phyloP scores from a whole-genome alignment of 2,797 vertebrate genomes.

The Bradypodion pumilum region DNA sequence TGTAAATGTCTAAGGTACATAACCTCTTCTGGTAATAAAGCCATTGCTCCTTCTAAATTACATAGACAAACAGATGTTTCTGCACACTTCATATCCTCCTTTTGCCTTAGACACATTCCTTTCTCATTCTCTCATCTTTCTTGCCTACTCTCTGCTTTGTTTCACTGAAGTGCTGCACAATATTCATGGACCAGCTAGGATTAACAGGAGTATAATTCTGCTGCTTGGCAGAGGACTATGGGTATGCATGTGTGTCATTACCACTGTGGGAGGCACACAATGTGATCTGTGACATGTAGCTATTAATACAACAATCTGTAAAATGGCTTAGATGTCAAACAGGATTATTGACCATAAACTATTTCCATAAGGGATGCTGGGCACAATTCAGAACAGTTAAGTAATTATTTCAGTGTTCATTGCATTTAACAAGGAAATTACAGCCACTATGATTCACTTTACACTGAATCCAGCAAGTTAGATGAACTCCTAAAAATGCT shows the following conservation, averaged over 20 bases:
- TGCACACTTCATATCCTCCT: neutral
- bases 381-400: slow-evolving; percentile 56
- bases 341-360: neutral
- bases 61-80: neutral
- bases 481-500: slow-evolving; percentile 54
- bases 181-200: neutral
- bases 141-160: neutral
- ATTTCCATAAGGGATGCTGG: neutral
- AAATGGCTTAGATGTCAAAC: neutral
- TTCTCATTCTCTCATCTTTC: neutral
- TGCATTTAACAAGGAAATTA: slow-evolving; percentile 55
- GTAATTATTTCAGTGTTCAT: slow-evolving; percentile 53
- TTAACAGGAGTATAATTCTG: neutral
- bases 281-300: neutral
- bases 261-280: neutral
- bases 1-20: neutral
- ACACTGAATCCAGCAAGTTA: slow-evolving; percentile 59
- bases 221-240: neutral
- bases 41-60: neutral
- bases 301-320: neutral
- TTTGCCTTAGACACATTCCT: neutral
- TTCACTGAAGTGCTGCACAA: neutral
- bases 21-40: neutral
- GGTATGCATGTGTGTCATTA: neutral
- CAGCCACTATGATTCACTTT: slow-evolving; percentile 28